Evolutionary conservation across 2,113 vertebrate genomes (phyloP), one percentile per base, ranked within the genome.

Genomic region (Oncorhynchus mykiss): DNA sequence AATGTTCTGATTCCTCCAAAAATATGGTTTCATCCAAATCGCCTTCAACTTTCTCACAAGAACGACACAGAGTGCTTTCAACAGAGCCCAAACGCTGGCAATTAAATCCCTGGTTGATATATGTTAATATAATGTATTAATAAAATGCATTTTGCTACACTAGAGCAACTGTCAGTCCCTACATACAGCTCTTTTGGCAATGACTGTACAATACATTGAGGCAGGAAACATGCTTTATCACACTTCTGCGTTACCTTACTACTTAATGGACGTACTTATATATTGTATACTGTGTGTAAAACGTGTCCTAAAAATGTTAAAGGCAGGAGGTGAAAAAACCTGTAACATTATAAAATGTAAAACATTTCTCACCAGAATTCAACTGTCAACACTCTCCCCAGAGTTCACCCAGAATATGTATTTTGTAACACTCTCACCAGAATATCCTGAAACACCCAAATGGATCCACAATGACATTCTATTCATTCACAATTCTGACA

Each of bases 401-500:
- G 39, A 45, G 39, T 45, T 67, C 25, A 24, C 16, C 16, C 18
- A 31, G 2, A 31, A 67, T 31, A 25, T 22, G 51, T 18, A 18
- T 54, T 54, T 54, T 54, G 13, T 54, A 54, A 54, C 16, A 18
- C 51, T 14, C 14, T 45, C 39, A 45, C 51, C 51, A 54, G 51
- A 18, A 54, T 54, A 18, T 54, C 51, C 12, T 54, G 51, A 16
- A 54, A 16, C 5, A 16, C 16, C 5, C 4, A 14, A 54, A 54
- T 54, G 51, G 16, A 54, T 54, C 51, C 51, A 54, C 51, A 54
- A 54, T 18, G 51, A 54, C 14, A 57, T 8, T 74, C 72, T 76
- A 59, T 81, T 82, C 72, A 80, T 77, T 75, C 67, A 70, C 73
- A 73, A 70, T 5, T 64, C 76, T 80, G 71, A 16, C 70, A 48